These are phyloP conservation scores for Genyomyrus donnyi DNA, from an alignment of 2,113 vertebrate species.

Conservation along the genomic window DNA sequence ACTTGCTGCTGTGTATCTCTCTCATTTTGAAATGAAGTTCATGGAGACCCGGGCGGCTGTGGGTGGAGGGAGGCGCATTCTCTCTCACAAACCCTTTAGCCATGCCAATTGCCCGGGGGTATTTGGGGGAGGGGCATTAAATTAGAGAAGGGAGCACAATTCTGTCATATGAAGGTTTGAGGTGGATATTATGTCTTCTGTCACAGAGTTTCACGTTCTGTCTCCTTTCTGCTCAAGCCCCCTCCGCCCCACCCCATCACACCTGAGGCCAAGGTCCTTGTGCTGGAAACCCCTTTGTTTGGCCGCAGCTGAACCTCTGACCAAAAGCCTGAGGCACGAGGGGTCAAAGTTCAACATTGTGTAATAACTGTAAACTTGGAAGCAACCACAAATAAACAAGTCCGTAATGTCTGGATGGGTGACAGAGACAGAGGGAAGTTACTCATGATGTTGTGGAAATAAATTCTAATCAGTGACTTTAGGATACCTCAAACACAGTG, in stretches of 20 bases:
- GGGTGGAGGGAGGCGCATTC: not conserved
- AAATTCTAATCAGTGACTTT: not conserved
- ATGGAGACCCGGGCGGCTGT: not conserved
- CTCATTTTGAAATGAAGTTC: constrained; percentile 14
- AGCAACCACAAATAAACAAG: not conserved
- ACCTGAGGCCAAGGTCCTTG: not conserved
- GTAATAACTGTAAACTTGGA: not conserved
- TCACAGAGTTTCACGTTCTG: not conserved
- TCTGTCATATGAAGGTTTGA: not conserved
- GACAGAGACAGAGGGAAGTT: not conserved
- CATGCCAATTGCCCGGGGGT: not conserved
- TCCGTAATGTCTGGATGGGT: not conserved
- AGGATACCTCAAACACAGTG: not conserved
- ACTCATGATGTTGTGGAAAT: not conserved
- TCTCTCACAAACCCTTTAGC: not conserved
- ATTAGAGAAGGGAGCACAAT: not conserved
- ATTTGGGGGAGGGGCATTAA: not conserved
- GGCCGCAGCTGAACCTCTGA: not conserved
- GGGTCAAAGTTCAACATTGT: not conserved
- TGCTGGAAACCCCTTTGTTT: not conserved
- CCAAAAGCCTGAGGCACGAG: not conserved
- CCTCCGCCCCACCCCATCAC: not conserved
- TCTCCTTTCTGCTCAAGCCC: not conserved
- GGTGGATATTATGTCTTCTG: not conserved
- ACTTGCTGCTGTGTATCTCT: not conserved